Base-by-base conservation (phyloP, 2,797 vertebrate species). In the Halcyon leucocephala region DNA sequence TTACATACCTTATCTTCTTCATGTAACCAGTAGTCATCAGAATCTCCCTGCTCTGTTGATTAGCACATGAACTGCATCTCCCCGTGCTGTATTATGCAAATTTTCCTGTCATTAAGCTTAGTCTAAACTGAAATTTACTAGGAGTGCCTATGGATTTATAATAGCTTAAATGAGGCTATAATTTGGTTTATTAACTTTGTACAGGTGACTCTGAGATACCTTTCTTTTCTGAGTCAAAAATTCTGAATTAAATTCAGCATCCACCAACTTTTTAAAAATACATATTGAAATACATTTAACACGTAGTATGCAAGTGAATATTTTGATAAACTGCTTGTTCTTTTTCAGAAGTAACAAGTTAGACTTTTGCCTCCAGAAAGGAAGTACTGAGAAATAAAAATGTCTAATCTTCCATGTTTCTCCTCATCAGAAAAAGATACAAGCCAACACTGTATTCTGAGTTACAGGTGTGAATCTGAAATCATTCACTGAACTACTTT, bases 51-150 rank as follows among this genome's bases (percentile, higher is more conserved):
- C 44, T 95, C 82, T 74, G 69, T 64, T 91, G 76, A 93, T 95
- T 85, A 93, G 33, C 60, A 88, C 64, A 65, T 96, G 93, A 96
- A 89, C 82, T 92, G 64, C 69, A 86, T 93, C 82, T 88, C 72
- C 64, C 79, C 57, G 85, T 94, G 76, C 85, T 95, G 82, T 91
- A 80, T 93, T 67, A 95, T 82, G 52, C 93, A 90, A 82, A 90
- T 97, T 97, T 95, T 96, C 93, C 82, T 94, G 76, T 95, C 87
- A 91, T 93, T 95, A 95, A 95, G 65, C 82, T 94, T 93, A 93
- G 79, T 33, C 89, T 95, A 93, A 95, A 95, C 95, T 95, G 89
- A 94, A 95, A 92, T 89, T 85, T 71, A 67, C 91, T 82, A 94
- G 25, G 76, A 89, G 33, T 80, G 87, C 64, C 95, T 95, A 94